phyloP scores from a whole-genome alignment of 2,888 invertebrate species.

The Anaspis maculata region DNA sequence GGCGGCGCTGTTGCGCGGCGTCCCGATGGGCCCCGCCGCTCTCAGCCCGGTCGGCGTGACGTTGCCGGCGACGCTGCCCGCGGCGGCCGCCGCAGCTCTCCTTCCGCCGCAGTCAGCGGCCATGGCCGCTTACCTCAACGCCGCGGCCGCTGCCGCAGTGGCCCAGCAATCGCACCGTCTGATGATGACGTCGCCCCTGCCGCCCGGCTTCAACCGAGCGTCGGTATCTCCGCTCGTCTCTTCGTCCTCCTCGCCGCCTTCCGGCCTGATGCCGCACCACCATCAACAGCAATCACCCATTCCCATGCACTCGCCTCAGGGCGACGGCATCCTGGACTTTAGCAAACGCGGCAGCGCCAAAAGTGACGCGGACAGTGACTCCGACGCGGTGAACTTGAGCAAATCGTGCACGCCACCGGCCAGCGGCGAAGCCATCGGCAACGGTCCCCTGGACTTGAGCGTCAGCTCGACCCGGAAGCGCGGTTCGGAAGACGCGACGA shows the following conservation, averaged over 20 bases:
- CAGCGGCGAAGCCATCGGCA: conserved; percentile 43
- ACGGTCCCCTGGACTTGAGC: conserved; percentile 73
- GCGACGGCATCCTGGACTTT: conserved; percentile 67
- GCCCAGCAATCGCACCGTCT: conserved; percentile 65
- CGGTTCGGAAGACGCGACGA: conserved; percentile 47
- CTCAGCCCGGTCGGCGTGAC: conserved; percentile 62
- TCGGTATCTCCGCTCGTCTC: conserved; percentile 61
- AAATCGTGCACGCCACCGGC: conserved; percentile 54
- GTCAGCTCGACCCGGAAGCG: conserved; percentile 66
- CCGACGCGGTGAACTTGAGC: conserved; percentile 64
- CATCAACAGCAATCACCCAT: conserved; percentile 39
- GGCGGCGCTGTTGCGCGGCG: conserved; percentile 40
- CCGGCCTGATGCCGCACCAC: conserved; percentile 15
- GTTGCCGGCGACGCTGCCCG: conserved; percentile 58
- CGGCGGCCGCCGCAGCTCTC: conserved; percentile 54
- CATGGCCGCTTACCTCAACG: conserved; percentile 72
- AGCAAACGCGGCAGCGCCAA: conserved; percentile 57
- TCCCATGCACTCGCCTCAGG: conserved; percentile 49
- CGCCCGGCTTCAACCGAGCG: conserved; percentile 41
- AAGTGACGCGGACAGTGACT: conserved; percentile 45
- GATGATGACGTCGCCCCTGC: conserved; percentile 57
- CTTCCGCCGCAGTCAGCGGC: conserved; percentile 74
- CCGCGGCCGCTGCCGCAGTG: conserved; percentile 55
- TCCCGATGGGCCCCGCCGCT: conserved; percentile 49
- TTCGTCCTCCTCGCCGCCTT: conserved; percentile 54